These are phyloP conservation scores for Acanthococcus lagerstroemiae DNA, from an alignment of 2,888 invertebrate genomes.

Conservation along the genomic window DNA sequence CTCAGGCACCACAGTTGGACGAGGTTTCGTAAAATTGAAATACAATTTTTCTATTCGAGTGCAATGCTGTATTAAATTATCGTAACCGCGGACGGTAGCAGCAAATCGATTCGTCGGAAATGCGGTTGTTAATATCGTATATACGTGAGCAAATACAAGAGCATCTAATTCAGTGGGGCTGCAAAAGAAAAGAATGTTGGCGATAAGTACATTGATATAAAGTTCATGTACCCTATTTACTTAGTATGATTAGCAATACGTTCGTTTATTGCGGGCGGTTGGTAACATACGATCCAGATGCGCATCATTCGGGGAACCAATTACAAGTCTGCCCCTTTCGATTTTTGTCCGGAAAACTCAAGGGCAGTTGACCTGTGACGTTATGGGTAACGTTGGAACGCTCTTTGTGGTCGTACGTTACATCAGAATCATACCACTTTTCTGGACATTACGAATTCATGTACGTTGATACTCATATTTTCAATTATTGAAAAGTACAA, in stretches of 20 bases:
- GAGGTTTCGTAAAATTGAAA: slow-evolving; percentile 42
- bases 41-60: slow-evolving; percentile 72
- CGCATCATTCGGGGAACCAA: no score
- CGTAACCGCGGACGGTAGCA: slow-evolving; percentile 64
- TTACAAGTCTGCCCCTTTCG: no score
- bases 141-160: slow-evolving; percentile 93
- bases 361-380: no score
- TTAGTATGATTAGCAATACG: not conserved
- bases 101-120: slow-evolving; percentile 74
- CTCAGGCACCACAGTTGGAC: not conserved
- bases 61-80: slow-evolving; percentile 69
- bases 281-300: no score
- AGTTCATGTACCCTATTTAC: not conserved
- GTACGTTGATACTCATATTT: no score
- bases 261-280: no score
- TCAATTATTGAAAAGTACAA: no score
- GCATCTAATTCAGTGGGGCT: slow-evolving; percentile 94
- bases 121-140: slow-evolving; percentile 81
- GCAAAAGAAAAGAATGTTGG: slow-evolving; percentile 37
- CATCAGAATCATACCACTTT: no score
- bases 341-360: no score
- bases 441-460: no score
- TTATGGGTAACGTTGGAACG: no score
- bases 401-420: no score
- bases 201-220: not conserved